phyloP scores from a whole-genome alignment of 2,797 vertebrate genomes.

The Botia almorhae region DNA sequence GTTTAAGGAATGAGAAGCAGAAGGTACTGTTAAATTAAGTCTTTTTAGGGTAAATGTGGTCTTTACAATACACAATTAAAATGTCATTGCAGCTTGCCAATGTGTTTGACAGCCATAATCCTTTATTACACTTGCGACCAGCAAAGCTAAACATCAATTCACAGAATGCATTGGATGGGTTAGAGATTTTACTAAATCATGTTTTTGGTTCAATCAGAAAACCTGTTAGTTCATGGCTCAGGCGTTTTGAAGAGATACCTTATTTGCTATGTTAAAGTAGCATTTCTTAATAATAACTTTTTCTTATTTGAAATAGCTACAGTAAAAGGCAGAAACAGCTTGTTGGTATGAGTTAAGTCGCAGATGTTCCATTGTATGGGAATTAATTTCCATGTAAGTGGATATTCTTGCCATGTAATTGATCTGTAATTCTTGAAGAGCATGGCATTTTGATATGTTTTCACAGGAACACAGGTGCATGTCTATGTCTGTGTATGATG shows the following conservation, averaged over 20 bases:
- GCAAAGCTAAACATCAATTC: slow-evolving; percentile 19
- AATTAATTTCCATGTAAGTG: not conserved
- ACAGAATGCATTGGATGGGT: not conserved
- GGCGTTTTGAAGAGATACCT: not conserved
- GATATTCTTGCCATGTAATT: slow-evolving; percentile 11
- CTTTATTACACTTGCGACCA: slow-evolving; percentile 29
- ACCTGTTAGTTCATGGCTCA: not conserved
- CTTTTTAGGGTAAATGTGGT: not conserved
- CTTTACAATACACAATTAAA: slow-evolving; percentile 44
- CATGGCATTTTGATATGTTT: not conserved
- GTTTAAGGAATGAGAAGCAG: not conserved
- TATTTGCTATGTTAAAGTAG: not conserved
- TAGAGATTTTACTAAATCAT: slow-evolving; percentile 19
- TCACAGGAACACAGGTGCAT: not conserved
- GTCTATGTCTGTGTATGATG: not conserved
- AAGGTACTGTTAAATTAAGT: not conserved
- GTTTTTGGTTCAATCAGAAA: slow-evolving; percentile 32
- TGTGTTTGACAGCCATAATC: slow-evolving; percentile 39
- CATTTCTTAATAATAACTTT: not conserved
- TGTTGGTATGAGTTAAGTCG: not conserved
- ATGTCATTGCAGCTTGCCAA: slow-evolving; percentile 43
- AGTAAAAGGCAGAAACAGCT: not conserved
- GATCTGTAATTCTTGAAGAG: slow-evolving; percentile 2
- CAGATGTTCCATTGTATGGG: not conserved
- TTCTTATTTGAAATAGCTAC: not conserved